Base-by-base conservation (phyloP, 2,888 invertebrate species). In the Enchytraeus crypticus region DNA sequence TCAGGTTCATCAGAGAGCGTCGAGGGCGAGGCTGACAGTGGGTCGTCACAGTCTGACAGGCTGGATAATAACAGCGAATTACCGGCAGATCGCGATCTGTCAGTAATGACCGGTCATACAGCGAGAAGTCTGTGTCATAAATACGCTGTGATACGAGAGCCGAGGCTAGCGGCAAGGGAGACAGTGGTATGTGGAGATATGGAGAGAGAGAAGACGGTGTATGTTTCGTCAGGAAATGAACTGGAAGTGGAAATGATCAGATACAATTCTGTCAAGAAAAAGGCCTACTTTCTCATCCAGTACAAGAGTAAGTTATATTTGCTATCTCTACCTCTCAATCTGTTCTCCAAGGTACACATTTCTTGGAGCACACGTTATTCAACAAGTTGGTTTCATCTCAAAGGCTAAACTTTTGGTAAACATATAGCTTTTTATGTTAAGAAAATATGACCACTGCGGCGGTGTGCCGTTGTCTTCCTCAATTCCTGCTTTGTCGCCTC, bases 111-210 rank as follows among this genome's bases (percentile, higher is more conserved):
- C 18, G n/a, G n/a, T n/a, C n/a, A n/a, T n/a, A n/a, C n/a, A n/a
- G n/a, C n/a, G n/a, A n/a, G n/a, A n/a, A n/a, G n/a, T n/a, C 33
- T 45, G 27, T 57, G 57, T 14, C 57, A 57, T 32, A 57, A 57
- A 46, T 57, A 57, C 57, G 57, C 57, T 26, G 57, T 57, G n/a
- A 57, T 57, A 27, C 45, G 46, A 4, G 57, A 57, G 23, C 38
- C 14, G 47, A 5, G 23, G 11, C 5, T 30, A 29, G 57, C 26
- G 3, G 23, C 26, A 14, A 26, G 57, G 57, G 57, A 57, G 30
- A 29, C 57, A 29, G 43, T 57, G 23, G 57, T 57, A 5, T 57
- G 57, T 45, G 57, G 57, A 14, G 57, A 46, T 32, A 26, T 18
- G 29, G 29, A 57, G 57, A 5, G 57, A 32, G 57, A 57, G 14